Base-by-base conservation (phyloP, 2,888 invertebrate genomes). In the Cerceris ruficornis region DNA sequence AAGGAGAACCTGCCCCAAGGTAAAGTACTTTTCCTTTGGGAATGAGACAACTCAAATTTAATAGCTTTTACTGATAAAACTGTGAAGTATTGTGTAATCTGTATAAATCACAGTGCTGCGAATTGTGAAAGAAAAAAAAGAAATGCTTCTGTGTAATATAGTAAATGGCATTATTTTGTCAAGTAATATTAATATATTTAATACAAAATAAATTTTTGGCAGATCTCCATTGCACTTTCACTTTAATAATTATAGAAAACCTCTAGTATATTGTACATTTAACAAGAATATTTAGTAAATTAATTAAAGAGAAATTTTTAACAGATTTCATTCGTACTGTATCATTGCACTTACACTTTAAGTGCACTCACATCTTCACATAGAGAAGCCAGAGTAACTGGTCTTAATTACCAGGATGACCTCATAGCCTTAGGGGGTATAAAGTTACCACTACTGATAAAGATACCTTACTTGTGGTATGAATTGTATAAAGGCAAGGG, bases 1-100 rank as follows among this genome's bases (percentile, higher is more conserved):
- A 97, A 92, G 99, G 98, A 86, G 97, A 98, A 93, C 99, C 99
- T 11, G 96, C 96, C 84, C 98, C 99, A 69, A 96, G 95, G 98
- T 99, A 95, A 76, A 52, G 39, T 67, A 67, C 57, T 58, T 52
- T 52, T 68, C 43, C 17, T 42, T 50, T 13, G 8, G 57, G 60
- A 43, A 6, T 50, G 15, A 64, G 42, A 39, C 2, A n/a, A 13
- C 6, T 50, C 1, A 2, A 46, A 46, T 11, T 46, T 46, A 46
- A 8, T 46, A 46, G 9, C 8, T 46, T 46, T 8, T 46, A 46
- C 46, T 46, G 8, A 11, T 1, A 46, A 46, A 46, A 46, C 9
- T 6, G 6, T 11, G 11, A 46, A 46, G 1, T 46, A 28, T 4
- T 28, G 28, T 28, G 28, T 28, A 28, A 28, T 28, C 28, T 28